These are phyloP conservation scores for Calameuta filiformis DNA, from an alignment of 2,888 invertebrate genomes.

Conservation along the genomic window DNA sequence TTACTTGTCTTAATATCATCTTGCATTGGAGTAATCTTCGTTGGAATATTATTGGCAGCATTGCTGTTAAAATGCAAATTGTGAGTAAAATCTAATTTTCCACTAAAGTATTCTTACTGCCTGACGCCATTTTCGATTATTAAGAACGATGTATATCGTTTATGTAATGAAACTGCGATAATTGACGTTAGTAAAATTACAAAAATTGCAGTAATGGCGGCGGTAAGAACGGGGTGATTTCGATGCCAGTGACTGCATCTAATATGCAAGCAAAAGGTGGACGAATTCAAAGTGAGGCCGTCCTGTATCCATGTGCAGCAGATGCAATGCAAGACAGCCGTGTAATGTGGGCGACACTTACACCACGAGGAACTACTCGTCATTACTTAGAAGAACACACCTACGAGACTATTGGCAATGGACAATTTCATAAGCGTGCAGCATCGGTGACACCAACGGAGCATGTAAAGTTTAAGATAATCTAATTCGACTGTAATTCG, in stretches of 20 bases:
- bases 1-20: constrained; percentile 82
- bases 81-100: constrained; percentile 69
- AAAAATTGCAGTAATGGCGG: constrained; percentile 48
- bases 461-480: constrained; percentile 62
- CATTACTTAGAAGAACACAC: constrained; percentile 70
- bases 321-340: constrained; percentile 74
- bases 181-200: background rate
- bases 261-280: constrained; percentile 58
- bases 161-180: background rate
- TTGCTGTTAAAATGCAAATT: constrained; percentile 86
- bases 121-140: background rate
- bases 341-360: constrained; percentile 85
- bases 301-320: constrained; percentile 70
- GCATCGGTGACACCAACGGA: constrained; percentile 62
- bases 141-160: background rate
- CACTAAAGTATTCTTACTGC: background rate
- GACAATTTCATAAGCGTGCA: constrained; percentile 45
- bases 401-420: constrained; percentile 59
- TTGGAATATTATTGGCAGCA: constrained; percentile 82
- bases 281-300: constrained; percentile 68
- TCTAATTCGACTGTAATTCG: constrained; percentile 23
- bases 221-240: constrained; percentile 57
- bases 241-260: constrained; percentile 55
- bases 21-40: constrained; percentile 81
- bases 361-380: constrained; percentile 81